Percentiles rank a stretch among this genome's conserved stretches.
Conservation (phyloP, 2,113 vertebrate genomes). For the Bothrops jararaca region DNA sequence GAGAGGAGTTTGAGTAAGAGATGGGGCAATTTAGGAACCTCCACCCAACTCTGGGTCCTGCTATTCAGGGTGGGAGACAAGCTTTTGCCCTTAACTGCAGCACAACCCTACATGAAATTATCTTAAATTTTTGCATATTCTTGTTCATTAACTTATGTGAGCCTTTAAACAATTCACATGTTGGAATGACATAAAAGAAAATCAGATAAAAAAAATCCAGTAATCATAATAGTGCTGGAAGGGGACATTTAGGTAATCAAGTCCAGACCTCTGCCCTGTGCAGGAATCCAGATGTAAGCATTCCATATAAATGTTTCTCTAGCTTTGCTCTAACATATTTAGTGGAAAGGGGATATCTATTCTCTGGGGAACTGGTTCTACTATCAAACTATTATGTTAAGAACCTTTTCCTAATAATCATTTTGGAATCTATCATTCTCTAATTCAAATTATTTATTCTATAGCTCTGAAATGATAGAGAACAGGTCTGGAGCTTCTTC, state of each 20-base stretch:
- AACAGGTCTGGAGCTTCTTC: not conserved
- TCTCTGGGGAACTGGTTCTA: not conserved
- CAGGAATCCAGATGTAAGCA: not conserved
- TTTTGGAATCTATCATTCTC: not conserved
- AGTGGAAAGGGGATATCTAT: not conserved
- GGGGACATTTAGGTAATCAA: not conserved
- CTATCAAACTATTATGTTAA: not conserved
- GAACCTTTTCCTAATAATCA: not conserved
- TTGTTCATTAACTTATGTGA: not conserved
- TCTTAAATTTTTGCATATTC: not conserved
- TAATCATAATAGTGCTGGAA: not conserved
- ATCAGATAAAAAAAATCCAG: not conserved
- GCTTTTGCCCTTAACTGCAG: not conserved
- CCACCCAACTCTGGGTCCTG: not conserved
- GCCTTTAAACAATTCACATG: not conserved
- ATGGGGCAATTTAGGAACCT: not conserved
- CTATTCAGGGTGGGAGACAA: not conserved
- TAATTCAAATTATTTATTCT: not conserved
- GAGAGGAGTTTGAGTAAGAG: not conserved
- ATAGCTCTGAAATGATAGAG: not conserved
- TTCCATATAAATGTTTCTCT: not conserved
- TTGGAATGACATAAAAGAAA: not conserved
- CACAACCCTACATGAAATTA: not conserved
- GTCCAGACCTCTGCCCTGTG: not conserved
- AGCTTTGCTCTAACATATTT: not conserved